Base-by-base conservation (phyloP, 2,113 vertebrate species). In the Phalacrocorax pelagicus region DNA sequence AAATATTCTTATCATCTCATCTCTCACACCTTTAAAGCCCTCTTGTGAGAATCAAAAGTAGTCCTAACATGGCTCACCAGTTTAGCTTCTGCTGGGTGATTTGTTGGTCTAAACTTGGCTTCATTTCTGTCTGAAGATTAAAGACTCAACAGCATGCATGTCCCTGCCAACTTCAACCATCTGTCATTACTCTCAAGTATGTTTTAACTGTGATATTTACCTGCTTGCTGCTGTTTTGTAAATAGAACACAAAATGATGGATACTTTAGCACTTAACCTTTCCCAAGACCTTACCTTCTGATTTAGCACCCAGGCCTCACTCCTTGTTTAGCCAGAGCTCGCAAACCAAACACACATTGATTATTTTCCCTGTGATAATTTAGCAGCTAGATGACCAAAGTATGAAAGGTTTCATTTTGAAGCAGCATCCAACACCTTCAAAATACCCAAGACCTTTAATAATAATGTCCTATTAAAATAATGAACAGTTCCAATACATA, bases 151-250 rank as follows among this genome's bases (percentile, higher is more conserved):
- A 81, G 57, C 44, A 75, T 40, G n/a, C 6, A 0, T 84, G 32
- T 86, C 86, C 84, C 67, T 88, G 86, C 86, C 80, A 78, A 11
- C 30, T 61, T 81, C 44, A 86, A 44, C 81, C 71, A 94, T 87
- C 86, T 75, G 83, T 84, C 80, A 81, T 75, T 65, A 90, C 73
- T 72, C 66, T 91, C 73, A 91, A 91, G 40, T 85, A 94, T 30
- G 32, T 91, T 94, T 81, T 47, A 85, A 29, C 44, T 81, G 34
- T 89, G 69, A 81, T 87, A 94, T 94, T 95, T 92, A 57, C 61
- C 47, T 92, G 57, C 34, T 52, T 55, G 44, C 70, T 80, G 49
- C 38, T 71, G 34, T 21, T 81, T 79, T 89, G 52, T 75, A 81
- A 89, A 88, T 44, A 75, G 65, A 87, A 89, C 32, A 47, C 38